Evolutionary conservation across 1,140 invertebrate species (phyloP).

Genomic region (Scaptomyza hsui): DNA sequence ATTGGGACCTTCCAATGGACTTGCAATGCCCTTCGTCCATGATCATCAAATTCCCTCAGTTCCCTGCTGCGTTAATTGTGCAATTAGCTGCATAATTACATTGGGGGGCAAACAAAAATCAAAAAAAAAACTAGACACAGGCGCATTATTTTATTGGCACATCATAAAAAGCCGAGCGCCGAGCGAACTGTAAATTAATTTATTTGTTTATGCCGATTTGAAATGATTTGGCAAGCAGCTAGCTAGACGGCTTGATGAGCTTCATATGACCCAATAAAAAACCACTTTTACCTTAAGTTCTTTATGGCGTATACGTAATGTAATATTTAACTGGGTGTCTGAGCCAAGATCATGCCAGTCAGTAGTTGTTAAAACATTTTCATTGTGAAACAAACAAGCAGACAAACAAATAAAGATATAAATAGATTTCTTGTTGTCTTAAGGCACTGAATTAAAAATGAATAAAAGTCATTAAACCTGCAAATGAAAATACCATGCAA

Average conservation of each 20-base stretch:
- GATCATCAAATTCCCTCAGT: too few relatives aligned
- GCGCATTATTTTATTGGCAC: background rate
- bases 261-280: background rate
- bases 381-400: background rate
- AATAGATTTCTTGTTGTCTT: constrained; percentile 4
- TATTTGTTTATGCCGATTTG: constrained; percentile 3
- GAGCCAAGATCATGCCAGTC: background rate
- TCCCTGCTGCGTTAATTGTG: constrained; percentile 49
- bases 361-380: background rate
- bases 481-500: background rate
- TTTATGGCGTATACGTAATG: background rate
- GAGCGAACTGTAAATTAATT: background rate
- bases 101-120: background rate
- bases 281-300: too few relatives aligned
- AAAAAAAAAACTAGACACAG: background rate
- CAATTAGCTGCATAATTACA: constrained; percentile 73
- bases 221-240: constrained; percentile 3
- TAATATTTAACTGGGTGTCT: background rate
- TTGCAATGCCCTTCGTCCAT: constrained; percentile 11
- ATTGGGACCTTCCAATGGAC: background rate
- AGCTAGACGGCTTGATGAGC: background rate
- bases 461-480: background rate
- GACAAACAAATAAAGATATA: constrained; percentile 10
- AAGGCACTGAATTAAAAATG: background rate
- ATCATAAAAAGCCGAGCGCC: constrained; percentile 2